Base-by-base conservation (phyloP, 2,888 invertebrate species). In the Globia sparganii region DNA sequence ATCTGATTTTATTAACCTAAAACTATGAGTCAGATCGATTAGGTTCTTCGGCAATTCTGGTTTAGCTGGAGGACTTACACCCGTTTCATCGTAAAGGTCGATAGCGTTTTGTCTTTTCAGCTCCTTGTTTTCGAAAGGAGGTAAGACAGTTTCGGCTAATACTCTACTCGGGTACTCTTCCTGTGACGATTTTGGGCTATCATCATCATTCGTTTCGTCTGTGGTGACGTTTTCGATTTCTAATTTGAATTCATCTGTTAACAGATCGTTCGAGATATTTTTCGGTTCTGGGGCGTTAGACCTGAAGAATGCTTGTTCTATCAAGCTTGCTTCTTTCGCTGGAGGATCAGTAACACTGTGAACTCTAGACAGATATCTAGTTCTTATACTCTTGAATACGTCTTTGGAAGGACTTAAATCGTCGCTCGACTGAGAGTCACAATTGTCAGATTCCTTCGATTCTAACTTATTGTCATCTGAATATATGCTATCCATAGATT, bases 361-460 rank as follows among this genome's bases (percentile, higher is more conserved):
- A 1, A 97, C 95, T 87, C 96, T 94, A 64, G 95, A 94, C 21
- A 97, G 86, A 84, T 97, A 97, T 86, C 95, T 92, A 46, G 94
- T 94, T 83, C 95, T 91, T 83, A 97, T 97, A 82, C 91, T 95
- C 89, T 94, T 95, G 88, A 95, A 96, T 72, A 97, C 90, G 67
- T 96, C 95, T 86, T 93, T 94, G 1, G 93, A 91, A 25, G 95
- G 93, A 78, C 90, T 91, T 37, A 81, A 64, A 71, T 87, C 88
- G 87, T 96, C 96, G 78, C 92, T 94, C 81, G 80, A 56, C 53
- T 91, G 92, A 21, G 92, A 92, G 76, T 94, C 96, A 73, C 88
- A 86, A 79, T 94, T 93, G 6, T 78, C 79, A 18, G 93, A 92
- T 82, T 94, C 93, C 79, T 91, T 92, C 0, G 92, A 91, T 49